A percentile compares a stretch with the other conserved stretches of the same genome.
Conservation (phyloP, 2,797 vertebrate genomes). For the Eulemur coronatus region DNA sequence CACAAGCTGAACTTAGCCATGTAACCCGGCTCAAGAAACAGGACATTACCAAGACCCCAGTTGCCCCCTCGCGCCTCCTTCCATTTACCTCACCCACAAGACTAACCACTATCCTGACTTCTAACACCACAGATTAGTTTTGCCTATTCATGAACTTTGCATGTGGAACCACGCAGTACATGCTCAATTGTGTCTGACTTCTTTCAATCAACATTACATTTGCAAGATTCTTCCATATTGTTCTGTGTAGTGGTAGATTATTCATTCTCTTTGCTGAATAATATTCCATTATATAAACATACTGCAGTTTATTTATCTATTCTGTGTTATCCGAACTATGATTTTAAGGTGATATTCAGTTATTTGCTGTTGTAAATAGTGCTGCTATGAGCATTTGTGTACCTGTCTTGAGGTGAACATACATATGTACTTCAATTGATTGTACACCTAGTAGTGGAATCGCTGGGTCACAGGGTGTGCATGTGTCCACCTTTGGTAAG, state of each 20-base stretch:
- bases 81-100: no score
- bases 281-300: not conserved
- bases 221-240: not conserved
- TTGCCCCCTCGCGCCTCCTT: accelerated
- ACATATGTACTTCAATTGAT: not conserved
- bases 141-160: not conserved
- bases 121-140: not conserved
- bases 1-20: not conserved
- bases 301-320: not conserved
- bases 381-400: not conserved
- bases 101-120: no score
- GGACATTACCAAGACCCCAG: not conserved
- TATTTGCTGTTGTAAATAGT: not conserved
- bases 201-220: not conserved
- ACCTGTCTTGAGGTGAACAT: not conserved
- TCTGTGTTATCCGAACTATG: not conserved
- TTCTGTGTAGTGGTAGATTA: not conserved
- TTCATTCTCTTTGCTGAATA: not conserved
- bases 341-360: not conserved
- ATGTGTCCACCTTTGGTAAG: not conserved
- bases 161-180: not conserved
- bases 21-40: not conserved
- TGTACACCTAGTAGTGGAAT: not conserved
- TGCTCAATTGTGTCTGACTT: not conserved
- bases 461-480: not conserved